Evolutionary conservation across 2,888 invertebrate genomes (phyloP).

Genomic region (Argyra leucocephala): DNA sequence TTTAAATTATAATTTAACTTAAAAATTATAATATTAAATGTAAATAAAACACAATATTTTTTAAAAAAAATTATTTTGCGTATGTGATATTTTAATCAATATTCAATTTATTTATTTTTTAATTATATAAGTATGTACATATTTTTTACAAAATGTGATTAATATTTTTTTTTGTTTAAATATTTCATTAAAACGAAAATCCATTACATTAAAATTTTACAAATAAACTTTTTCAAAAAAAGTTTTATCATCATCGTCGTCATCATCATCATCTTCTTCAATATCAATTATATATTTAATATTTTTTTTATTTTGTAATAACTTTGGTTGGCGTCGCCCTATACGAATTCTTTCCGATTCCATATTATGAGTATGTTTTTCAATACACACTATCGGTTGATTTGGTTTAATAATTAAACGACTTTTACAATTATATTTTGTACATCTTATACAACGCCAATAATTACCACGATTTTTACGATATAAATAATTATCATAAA

Average conservation of each 20-base stretch:
- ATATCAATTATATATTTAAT: not conserved
- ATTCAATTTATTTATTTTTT: no score
- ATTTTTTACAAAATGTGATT: no score
- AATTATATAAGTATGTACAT: no score
- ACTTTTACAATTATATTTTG: slow-evolving; percentile 32
- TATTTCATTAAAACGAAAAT: no score
- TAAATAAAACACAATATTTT: no score
- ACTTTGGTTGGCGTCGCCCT: slow-evolving; percentile 21
- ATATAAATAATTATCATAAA: slow-evolving; percentile 33
- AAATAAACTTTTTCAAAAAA: not conserved
- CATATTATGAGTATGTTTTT: slow-evolving; percentile 31
- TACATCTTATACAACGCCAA: slow-evolving; percentile 34
- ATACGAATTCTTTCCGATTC: slow-evolving; percentile 33
- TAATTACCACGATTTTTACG: slow-evolving; percentile 34
- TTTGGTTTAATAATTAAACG: slow-evolving; percentile 30
- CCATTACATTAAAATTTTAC: no score
- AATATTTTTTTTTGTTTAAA: no score
- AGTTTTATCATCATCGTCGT: slow-evolving; percentile 2
- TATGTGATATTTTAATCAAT: no score
- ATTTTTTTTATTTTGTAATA: slow-evolving; percentile 14
- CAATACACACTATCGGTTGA: slow-evolving; percentile 25
- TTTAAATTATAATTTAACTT: no score
- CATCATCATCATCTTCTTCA: not conserved
- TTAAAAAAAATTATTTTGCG: no score
- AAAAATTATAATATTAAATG: no score